Evolutionary conservation across 1,140 invertebrate genomes (phyloP).

Genomic region (Calephelis virginiensis): DNA sequence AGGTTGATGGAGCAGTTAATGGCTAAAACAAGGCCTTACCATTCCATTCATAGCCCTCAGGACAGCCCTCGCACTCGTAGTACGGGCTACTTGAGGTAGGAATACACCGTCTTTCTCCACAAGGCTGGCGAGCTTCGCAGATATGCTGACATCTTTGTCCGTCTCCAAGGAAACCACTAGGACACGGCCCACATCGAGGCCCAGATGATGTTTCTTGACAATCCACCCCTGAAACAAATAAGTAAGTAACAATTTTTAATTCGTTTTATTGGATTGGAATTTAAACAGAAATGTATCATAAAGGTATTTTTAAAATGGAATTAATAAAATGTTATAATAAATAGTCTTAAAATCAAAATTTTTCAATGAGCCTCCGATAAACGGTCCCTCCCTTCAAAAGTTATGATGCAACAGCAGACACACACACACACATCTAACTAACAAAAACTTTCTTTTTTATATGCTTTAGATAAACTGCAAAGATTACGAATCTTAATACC

Average conservation of each 20-base stretch:
- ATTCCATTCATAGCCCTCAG: slow-evolving; percentile 90
- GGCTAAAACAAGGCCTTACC: slow-evolving; percentile 70
- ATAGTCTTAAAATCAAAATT: too few species aligned
- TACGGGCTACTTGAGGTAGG: slow-evolving; percentile 83
- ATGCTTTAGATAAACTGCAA: too few species aligned
- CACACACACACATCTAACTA: too few species aligned
- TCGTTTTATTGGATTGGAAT: background rate
- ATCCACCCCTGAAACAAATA: slow-evolving; percentile 80
- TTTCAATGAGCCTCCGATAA: too few species aligned
- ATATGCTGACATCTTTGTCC: slow-evolving; percentile 86
- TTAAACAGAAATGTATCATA: too few species aligned
- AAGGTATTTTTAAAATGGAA: too few species aligned
- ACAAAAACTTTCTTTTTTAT: too few species aligned
- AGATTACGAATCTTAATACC: too few species aligned
- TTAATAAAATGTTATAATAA: too few species aligned
- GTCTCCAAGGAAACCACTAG: slow-evolving; percentile 89
- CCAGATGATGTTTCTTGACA: slow-evolving; percentile 87
- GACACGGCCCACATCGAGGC: slow-evolving; percentile 90
- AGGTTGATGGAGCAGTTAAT: too few species aligned
- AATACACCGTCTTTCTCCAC: slow-evolving; percentile 81
- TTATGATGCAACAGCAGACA: too few species aligned
- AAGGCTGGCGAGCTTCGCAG: slow-evolving; percentile 79
- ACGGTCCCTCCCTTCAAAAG: too few species aligned
- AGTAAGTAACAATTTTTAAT: background rate
- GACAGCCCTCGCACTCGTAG: slow-evolving; percentile 88